phyloP scores from a whole-genome alignment of 1,140 invertebrate species.

The Trachelipus rathkii region DNA sequence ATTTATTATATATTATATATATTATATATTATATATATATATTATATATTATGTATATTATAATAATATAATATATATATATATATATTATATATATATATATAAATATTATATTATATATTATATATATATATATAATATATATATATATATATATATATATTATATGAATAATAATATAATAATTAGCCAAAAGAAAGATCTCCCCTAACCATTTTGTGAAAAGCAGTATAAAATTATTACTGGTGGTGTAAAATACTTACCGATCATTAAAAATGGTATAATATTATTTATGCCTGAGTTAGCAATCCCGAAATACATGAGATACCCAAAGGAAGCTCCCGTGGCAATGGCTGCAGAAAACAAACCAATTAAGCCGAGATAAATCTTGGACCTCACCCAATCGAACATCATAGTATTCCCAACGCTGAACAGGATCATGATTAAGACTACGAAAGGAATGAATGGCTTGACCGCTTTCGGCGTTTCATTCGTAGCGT shows the following conservation, averaged over 20 bases:
- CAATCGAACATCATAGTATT: slow-evolving; percentile 76
- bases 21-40: too few relatives aligned
- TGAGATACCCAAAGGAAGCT: slow-evolving; percentile 83
- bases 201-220: too few relatives aligned
- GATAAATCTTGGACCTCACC: slow-evolving; percentile 82
- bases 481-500: slow-evolving; percentile 82
- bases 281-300: slow-evolving; percentile 72
- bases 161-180: too few relatives aligned
- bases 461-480: slow-evolving; percentile 82
- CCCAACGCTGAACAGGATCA: slow-evolving; percentile 65
- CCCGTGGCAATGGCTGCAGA: slow-evolving; percentile 83
- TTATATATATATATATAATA: too few relatives aligned
- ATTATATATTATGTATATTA: too few relatives aligned
- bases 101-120: too few relatives aligned
- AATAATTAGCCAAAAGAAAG: too few relatives aligned
- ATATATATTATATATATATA: too few relatives aligned
- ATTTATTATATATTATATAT: too few relatives aligned
- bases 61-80: too few relatives aligned
- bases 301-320: slow-evolving; percentile 85
- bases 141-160: too few relatives aligned
- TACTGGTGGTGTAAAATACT: slow-evolving; percentile 37
- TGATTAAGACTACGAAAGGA: slow-evolving; percentile 77
- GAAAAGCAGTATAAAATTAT: too few relatives aligned
- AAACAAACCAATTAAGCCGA: slow-evolving; percentile 86
- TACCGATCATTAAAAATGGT: slow-evolving; percentile 58